A percentile compares a stretch with the other conserved stretches of the same genome.
Conservation (phyloP, 2,113 vertebrate species). For the Geococcyx californianus region DNA sequence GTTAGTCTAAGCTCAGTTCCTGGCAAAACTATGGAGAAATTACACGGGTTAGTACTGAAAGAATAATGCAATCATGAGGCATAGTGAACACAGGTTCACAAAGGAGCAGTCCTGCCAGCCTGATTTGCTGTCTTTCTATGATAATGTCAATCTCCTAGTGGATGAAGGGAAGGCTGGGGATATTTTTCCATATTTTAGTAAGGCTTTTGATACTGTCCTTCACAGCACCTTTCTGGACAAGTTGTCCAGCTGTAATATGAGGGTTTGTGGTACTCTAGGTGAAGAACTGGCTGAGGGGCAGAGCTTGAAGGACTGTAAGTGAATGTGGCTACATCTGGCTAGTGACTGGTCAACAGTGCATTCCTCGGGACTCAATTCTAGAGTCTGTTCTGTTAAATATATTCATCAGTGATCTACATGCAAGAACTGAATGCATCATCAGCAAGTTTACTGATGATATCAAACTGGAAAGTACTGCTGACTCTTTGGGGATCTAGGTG, state of each 20-base stretch:
- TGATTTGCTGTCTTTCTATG: background rate
- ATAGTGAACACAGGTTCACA: background rate
- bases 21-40: background rate
- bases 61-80: background rate
- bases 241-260: background rate
- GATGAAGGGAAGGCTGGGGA: background rate
- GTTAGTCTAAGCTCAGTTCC: background rate
- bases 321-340: background rate
- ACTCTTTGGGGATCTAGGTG: background rate
- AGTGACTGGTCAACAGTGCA: background rate
- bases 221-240: background rate
- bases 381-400: background rate
- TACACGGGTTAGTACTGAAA: background rate
- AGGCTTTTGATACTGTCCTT: background rate
- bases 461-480: background rate
- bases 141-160: background rate
- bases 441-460: background rate
- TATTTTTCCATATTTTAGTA: background rate
- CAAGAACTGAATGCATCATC: background rate
- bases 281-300: background rate
- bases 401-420: background rate
- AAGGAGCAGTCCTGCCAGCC: background rate
- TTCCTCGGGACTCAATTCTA: background rate
- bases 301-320: background rate
- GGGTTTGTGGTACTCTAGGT: background rate